Conservation (phyloP, 2,888 invertebrate species). For the Mellilla xanthometata region DNA sequence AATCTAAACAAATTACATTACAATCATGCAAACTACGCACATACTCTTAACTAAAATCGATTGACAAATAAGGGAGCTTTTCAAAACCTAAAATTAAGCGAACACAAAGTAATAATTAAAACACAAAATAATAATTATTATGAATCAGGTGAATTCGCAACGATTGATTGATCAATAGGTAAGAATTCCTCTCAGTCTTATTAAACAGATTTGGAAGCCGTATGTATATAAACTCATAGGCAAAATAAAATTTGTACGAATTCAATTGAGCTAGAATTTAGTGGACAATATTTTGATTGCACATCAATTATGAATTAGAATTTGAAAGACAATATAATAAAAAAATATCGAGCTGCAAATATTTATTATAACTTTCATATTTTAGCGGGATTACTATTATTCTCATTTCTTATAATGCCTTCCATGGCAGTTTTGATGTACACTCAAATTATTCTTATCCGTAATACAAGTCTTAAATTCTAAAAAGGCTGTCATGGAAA, state of each 20-base stretch:
- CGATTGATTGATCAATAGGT: conserved; percentile 27
- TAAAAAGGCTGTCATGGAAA: conserved; percentile 30
- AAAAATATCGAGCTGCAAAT: no score
- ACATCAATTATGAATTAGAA: no score
- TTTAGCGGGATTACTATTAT: no score
- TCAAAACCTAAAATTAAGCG: conserved; percentile 34
- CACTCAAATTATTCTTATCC: neutral
- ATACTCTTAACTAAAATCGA: conserved; percentile 1
- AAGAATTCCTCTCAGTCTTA: conserved; percentile 33
- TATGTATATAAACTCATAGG: conserved; percentile 21
- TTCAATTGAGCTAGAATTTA: conserved; percentile 44
- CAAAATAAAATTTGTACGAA: conserved; percentile 52
- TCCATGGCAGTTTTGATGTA: conserved; percentile 6
- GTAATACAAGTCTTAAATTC: neutral
- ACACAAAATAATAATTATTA: no score
- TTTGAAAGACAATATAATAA: no score
- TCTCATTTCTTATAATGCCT: no score
- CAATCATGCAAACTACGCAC: conserved; percentile 8
- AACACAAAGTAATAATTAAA: no score
- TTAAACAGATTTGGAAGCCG: conserved; percentile 29
- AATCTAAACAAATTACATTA: neutral
- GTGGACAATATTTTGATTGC: neutral
- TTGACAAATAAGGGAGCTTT: conserved; percentile 29
- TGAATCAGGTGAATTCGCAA: conserved; percentile 22
- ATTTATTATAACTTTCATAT: no score